Evolutionary conservation across 2,113 vertebrate genomes (phyloP).

Genomic region (Neodontobutis hainanensis): DNA sequence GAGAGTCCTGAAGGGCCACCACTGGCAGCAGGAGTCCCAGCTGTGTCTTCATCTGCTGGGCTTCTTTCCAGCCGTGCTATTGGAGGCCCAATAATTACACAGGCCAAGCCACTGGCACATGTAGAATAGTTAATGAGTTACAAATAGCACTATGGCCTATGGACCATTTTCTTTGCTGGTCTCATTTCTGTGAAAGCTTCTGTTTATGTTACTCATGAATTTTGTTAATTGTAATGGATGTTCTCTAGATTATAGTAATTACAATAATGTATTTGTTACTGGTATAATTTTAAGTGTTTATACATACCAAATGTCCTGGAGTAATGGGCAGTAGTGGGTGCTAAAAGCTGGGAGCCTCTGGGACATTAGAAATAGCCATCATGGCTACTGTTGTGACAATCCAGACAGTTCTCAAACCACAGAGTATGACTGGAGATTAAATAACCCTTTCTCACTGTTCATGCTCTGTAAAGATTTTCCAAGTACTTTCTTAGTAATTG

Average conservation of each 20-base stretch:
- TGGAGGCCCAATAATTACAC: slow-evolving; percentile 68
- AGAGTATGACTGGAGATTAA: slow-evolving; percentile 57
- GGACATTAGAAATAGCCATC: slow-evolving; percentile 51
- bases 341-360: slow-evolving; percentile 35
- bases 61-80: slow-evolving; percentile 63
- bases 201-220: slow-evolving; percentile 25
- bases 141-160: slow-evolving; percentile 49
- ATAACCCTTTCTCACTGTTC: slow-evolving; percentile 47
- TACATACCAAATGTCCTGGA: not conserved
- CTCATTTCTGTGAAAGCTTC: slow-evolving; percentile 15
- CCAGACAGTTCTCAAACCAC: slow-evolving; percentile 63
- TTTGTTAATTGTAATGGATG: not conserved
- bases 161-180: slow-evolving; percentile 49
- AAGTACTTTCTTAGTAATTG: slow-evolving; percentile 32
- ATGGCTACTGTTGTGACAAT: slow-evolving; percentile 67
- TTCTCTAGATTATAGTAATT: not conserved
- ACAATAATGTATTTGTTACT: not conserved
- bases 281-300: not conserved
- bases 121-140: slow-evolving; percentile 67
- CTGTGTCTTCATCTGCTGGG: slow-evolving; percentile 72
- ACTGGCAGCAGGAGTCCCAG: slow-evolving; percentile 65
- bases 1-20: slow-evolving; percentile 45
- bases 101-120: slow-evolving; percentile 60
- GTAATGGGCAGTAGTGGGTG: slow-evolving; percentile 1
- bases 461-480: slow-evolving; percentile 25